phyloP scores from a whole-genome alignment of 2,113 vertebrate genomes.

The Plecturocebus donacophilus region DNA sequence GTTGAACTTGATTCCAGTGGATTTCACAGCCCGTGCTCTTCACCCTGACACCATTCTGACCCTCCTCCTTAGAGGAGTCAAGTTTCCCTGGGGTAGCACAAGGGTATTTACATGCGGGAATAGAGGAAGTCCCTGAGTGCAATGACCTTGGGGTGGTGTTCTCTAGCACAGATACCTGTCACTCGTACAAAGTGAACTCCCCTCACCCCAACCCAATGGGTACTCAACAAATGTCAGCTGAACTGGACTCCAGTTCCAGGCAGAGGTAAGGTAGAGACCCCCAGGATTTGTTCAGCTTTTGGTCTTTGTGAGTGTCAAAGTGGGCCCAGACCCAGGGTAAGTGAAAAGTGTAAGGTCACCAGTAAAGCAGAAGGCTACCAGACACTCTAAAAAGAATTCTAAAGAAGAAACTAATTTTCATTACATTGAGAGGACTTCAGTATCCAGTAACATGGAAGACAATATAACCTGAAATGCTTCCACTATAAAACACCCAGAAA shows the following conservation, averaged over 20 bases:
- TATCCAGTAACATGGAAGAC: not conserved
- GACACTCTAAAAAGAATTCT: not conserved
- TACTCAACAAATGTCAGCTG: not conserved
- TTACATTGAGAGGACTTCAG: not conserved
- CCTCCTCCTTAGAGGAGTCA: not conserved
- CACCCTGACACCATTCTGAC: not conserved
- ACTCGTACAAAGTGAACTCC: not conserved
- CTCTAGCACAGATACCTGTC: not conserved
- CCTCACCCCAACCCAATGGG: not conserved
- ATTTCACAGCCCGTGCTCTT: constrained; percentile 18
- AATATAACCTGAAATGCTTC: not conserved
- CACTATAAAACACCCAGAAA: not conserved
- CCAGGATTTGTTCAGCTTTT: not conserved
- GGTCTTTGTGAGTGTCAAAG: not conserved
- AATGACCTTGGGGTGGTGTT: not conserved
- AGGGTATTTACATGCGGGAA: not conserved
- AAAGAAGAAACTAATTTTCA: constrained; percentile 5
- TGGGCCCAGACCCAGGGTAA: not conserved
- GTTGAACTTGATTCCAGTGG: not conserved
- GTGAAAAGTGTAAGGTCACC: constrained; percentile 14
- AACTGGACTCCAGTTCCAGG: not conserved
- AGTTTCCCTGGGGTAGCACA: not conserved
- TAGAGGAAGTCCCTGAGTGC: not conserved
- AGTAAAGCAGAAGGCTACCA: not conserved
- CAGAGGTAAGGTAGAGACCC: not conserved